These are phyloP conservation scores for Misgurnus mizolepis DNA, from an alignment of 2,113 vertebrate species.

Conservation along the genomic window DNA sequence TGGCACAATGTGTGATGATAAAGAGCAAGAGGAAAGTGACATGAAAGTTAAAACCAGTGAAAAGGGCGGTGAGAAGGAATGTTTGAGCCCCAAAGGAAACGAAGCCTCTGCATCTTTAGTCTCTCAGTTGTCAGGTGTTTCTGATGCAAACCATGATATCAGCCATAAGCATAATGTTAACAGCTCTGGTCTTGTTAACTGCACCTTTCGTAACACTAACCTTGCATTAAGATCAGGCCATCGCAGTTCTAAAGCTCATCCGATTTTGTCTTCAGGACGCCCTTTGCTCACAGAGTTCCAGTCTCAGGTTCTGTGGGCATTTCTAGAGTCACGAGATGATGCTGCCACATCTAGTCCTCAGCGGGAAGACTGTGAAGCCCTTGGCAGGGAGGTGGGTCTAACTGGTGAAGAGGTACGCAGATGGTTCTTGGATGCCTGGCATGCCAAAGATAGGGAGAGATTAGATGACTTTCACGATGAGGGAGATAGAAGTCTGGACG, in stretches of 20 bases:
- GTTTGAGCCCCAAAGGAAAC: slow-evolving; percentile 55
- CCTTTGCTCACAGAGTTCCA: slow-evolving; percentile 76
- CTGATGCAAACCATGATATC: slow-evolving; percentile 59
- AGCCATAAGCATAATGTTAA: slow-evolving; percentile 26
- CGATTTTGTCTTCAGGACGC: slow-evolving; percentile 56
- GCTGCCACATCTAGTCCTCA: slow-evolving; percentile 73
- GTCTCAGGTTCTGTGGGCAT: slow-evolving; percentile 77
- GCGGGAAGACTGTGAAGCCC: slow-evolving; percentile 76
- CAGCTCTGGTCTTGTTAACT: slow-evolving; percentile 58
- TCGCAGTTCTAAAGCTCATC: slow-evolving; percentile 55
- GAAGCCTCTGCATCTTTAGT: slow-evolving; percentile 59
- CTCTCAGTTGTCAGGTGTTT: slow-evolving; percentile 36
- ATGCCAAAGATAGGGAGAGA: slow-evolving; percentile 65
- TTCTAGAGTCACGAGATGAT: slow-evolving; percentile 76
- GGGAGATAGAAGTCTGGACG: slow-evolving; percentile 64
- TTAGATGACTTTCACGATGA: slow-evolving; percentile 39
- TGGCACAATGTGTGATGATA: slow-evolving; percentile 41
- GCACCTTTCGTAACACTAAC: slow-evolving; percentile 57
- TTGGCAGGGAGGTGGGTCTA: slow-evolving; percentile 75
- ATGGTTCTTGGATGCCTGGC: slow-evolving; percentile 71
- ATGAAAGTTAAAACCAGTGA: slow-evolving; percentile 41
- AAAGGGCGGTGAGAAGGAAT: slow-evolving; percentile 58
- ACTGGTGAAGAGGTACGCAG: slow-evolving; percentile 72
- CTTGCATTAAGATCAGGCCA: slow-evolving; percentile 65
- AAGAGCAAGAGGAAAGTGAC: slow-evolving; percentile 46